phyloP scores from a whole-genome alignment of 2,113 vertebrate genomes.

The Aspidoscelis tigris region DNA sequence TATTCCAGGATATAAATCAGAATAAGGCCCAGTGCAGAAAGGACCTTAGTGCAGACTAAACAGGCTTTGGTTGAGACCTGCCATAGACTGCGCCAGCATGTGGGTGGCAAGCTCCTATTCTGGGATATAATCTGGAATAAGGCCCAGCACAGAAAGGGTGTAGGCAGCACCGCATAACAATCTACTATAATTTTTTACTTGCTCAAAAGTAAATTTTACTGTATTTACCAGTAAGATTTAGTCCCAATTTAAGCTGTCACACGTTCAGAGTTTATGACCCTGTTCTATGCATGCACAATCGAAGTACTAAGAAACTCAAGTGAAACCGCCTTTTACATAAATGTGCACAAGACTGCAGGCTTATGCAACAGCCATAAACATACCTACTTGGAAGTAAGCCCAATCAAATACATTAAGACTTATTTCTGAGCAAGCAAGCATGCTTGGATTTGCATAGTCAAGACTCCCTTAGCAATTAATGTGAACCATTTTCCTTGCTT shows the following conservation, averaged over 20 bases:
- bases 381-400: constrained; percentile 17
- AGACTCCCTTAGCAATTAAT: constrained; percentile 58
- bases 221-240: background rate
- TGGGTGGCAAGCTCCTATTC: too few species aligned
- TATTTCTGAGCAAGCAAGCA: constrained; percentile 69
- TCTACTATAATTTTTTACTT: too few species aligned
- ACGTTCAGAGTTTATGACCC: background rate
- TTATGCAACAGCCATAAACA: constrained; percentile 56
- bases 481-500: constrained; percentile 69
- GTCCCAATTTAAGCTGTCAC: background rate
- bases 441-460: constrained; percentile 72
- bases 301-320: background rate
- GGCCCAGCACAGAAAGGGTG: too few species aligned
- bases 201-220: background rate
- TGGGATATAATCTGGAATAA: too few species aligned
- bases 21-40: too few species aligned
- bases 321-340: background rate
- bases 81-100: too few species aligned
- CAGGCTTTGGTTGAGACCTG: too few species aligned
- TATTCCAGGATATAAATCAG: too few species aligned
- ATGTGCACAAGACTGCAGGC: background rate
- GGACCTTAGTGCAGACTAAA: too few species aligned
- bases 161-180: too few species aligned
- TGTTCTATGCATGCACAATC: background rate
- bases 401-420: constrained; percentile 69